Base-by-base conservation (phyloP, 2,797 vertebrate genomes). In the Halcyon badia region DNA sequence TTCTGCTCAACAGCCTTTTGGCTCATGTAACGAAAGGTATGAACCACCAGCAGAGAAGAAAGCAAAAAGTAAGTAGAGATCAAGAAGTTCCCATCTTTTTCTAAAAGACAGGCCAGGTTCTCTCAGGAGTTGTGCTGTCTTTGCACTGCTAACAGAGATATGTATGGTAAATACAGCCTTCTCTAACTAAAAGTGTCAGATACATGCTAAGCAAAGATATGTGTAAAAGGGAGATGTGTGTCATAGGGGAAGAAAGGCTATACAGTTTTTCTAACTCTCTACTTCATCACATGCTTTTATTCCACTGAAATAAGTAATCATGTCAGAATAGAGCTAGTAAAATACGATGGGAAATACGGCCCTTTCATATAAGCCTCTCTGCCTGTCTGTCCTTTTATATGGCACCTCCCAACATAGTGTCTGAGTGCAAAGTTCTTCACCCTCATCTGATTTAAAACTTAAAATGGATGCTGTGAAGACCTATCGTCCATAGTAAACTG, bases 361-460 rank as follows among this genome's bases (percentile, higher is more conserved):
- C 81, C 75, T 94, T 90, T 86, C 71, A 49, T 49, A n/a, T 39
- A 46, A 83, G 3, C 62, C 65, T 78, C 82, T 94, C 58, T 95
- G 61, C 83, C 56, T 92, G 83, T 79, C 82, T 95, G 57, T 92
- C 96, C 89, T 89, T 96, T 96, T 66, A 62, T 64, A 79, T 88
- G 79, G 65, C 91, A 94, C 91, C 91, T 95, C 94, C 81, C 68
- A 83, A 26, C 87, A 61, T 56, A 81, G 89, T 48, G 79, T 51
- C 93, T 87, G 90, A 95, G 91, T 87, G 96, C 81, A 90, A 93
- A 94, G 95, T 75, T 97, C 91, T 57, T 96, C 86, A 62, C 93
- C 81, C 49, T 90, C 65, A 57, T 62, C 90, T 90, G 88, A 96
- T 92, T 93, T 89, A 54, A 93, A 90, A 91, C 94, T 83, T 56